Percentiles rank a stretch among this genome's conserved stretches.
These are phyloP conservation scores for Trichonephila clavata DNA, from an alignment of 1,140 invertebrate species.

Conservation along the genomic window DNA sequence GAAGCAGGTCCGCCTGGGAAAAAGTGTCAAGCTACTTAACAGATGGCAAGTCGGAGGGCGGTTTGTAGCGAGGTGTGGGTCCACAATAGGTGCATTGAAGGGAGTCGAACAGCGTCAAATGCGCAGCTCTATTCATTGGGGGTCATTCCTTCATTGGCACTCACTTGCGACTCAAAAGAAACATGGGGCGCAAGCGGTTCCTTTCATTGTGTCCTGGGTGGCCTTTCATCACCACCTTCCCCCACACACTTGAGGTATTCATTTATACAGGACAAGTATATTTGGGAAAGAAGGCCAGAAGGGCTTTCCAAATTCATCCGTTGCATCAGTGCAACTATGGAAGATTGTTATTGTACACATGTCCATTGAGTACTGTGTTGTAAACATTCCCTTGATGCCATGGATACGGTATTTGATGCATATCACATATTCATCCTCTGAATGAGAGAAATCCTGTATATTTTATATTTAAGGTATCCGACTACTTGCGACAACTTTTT, in stretches of 20 bases:
- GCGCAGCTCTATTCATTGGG: conserved; percentile 37
- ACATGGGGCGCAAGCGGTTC: conserved; percentile 16
- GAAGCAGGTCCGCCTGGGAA: neutral
- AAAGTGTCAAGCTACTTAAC: conserved; percentile 27
- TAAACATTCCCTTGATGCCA: conserved; percentile 32
- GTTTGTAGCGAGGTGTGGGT: neutral
- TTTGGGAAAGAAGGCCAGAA: neutral
- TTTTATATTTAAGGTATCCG: neutral
- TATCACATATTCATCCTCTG: neutral
- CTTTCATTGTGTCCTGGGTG: conserved; percentile 24
- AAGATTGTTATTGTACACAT: conserved; percentile 29
- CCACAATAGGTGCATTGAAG: conserved; percentile 33
- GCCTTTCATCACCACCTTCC: conserved; percentile 15
- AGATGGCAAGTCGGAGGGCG: conserved; percentile 44
- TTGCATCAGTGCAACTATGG: neutral
- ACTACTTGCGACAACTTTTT: neutral
- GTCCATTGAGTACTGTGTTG: neutral
- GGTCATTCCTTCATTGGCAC: conserved; percentile 31
- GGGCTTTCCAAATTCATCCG: conserved; percentile 1
- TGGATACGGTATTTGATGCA: neutral
- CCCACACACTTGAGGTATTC: conserved; percentile 7
- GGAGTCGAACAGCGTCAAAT: conserved; percentile 45
- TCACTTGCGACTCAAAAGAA: conserved; percentile 13
- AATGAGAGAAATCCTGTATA: neutral
- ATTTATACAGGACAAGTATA: conserved; percentile 11